Evolutionary conservation across 2,888 invertebrate species (phyloP), one percentile per base, ranked within the genome.

Genomic region (Drosophila anomalata): DNA sequence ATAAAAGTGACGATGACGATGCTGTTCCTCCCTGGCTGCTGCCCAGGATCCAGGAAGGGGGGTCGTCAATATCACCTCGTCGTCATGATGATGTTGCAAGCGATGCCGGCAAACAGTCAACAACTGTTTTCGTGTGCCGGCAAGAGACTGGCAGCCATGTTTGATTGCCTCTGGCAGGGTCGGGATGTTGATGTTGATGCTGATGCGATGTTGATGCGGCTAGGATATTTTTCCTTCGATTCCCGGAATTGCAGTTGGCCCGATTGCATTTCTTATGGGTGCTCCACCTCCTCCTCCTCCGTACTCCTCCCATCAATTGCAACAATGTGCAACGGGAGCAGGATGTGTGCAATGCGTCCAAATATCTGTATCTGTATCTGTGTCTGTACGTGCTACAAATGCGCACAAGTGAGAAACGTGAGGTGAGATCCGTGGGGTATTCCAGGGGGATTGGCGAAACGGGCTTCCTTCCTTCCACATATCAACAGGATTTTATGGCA

Each of bases 401-500:
- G 73, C 54, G 57, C 69, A 76, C 70, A 76, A 73, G 76, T 73
- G 73, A 76, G 59, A 58, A 50, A 36, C 8, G 56, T 56, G 59
- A 58, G 47, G 62, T 50, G 57, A 66, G 69, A 52, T 42, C 12
- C 22, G n/a, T 24, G 22, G 22, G 22, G 22, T 4, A 24, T 24
- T 24, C 22, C 22, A 0, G 17, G 26, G 42, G n/a, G 26, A 63
- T 12, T 31, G 17, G 33, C 44, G 26, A 55, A 68, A 54, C 46
- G 14, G 44, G 55, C 61, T 56, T 70, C 69, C 69, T 58, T 41
- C 68, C 68, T 55, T 39, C 48, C 53, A 76, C 73, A 78, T 60
- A 69, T 83, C 67, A 76, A 81, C 70, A 84, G 81, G 76, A 84
- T 75, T 81, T 85, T 86, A 86, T 81, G 77, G 87, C 87, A 81